Evolutionary conservation across 1,140 invertebrate genomes (phyloP), one percentile per base, ranked within the genome.

Genomic region (Carposina sasakii): DNA sequence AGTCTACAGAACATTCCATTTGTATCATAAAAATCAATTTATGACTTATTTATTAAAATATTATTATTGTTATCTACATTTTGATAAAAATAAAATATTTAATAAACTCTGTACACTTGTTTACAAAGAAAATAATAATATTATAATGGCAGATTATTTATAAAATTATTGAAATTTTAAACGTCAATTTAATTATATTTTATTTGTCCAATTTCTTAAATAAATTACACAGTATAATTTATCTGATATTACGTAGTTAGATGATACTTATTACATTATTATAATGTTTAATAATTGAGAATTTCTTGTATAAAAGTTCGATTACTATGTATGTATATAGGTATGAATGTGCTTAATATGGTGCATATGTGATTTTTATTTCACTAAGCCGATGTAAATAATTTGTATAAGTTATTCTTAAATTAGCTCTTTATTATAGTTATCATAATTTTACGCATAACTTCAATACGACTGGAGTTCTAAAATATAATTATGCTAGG

Each of bases 321-420:
- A 6, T 8, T 36, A 36, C 12, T 28, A 28, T 28, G 24, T 28
- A 28, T 81, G 66, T 78, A 78, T 71, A 81, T 71, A 76, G 52
- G 52, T 47, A 66, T 68, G 67, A 68, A 65, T 70, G 74, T 73
- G 70, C 66, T 76, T 72, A 67, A 48, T 47, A 52, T 60, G 63
- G 65, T 76, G 64, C 63, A 72, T 71, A 70, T 74, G 58, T 62
- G 60, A 70, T 60, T 74, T 55, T 67, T 54, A 61, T 67, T 65
- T 48, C 20, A 59, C 47, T 60, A 63, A 63, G 57, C 63, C 58
- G 59, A 51, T 78, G 72, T 77, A 77, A 71, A 77, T 73, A 77
- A 60, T 71, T 75, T 69, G 19, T 62, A 56, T 73, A 74, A 74
- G 66, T 67, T 77, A 64, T 63, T 51, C 60, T 61, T 21, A 10